phyloP scores from a whole-genome alignment of 2,113 vertebrate species.

The Colaptes auratus region DNA sequence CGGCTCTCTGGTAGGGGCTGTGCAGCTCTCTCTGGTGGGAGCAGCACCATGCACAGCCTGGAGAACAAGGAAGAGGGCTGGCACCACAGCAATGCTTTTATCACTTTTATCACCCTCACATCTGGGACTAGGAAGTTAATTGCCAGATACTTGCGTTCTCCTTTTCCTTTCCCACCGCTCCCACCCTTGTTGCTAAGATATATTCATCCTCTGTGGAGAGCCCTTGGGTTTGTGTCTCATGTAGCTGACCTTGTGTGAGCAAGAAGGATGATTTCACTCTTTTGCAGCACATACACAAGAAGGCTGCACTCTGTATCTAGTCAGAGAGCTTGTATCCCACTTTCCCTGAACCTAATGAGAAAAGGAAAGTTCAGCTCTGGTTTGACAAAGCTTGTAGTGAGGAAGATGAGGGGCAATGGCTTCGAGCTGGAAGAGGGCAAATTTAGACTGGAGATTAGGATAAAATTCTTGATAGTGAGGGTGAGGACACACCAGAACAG shows the following conservation, averaged over 20 bases:
- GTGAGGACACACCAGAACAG: no score
- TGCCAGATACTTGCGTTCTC: constrained; percentile 66
- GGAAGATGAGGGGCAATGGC: no score
- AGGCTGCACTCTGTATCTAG: not conserved
- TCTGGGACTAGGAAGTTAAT: constrained; percentile 69
- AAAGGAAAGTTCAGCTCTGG: not conserved
- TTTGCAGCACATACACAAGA: not conserved
- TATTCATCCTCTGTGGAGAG: not conserved
- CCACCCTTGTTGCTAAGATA: constrained; percentile 70
- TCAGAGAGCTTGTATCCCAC: not conserved
- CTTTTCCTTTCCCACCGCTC: constrained; percentile 73
- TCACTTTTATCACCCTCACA: constrained; percentile 67
- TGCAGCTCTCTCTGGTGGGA: not conserved
- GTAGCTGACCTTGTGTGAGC: not conserved
- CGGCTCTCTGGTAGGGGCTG: not conserved
- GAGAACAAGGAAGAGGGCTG: constrained; percentile 47
- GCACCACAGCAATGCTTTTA: constrained; percentile 59
- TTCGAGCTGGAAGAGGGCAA: no score
- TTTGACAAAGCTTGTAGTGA: not conserved
- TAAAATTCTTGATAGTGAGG: no score
- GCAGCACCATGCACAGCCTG: not conserved
- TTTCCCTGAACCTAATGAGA: not conserved
- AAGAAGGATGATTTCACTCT: not conserved
- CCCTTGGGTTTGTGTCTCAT: constrained; percentile 23
- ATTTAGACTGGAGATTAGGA: no score